A percentile compares a stretch with the other conserved stretches of the same genome.
phyloP scores from a whole-genome alignment of 2,113 vertebrate genomes.

The Columbina picui region DNA sequence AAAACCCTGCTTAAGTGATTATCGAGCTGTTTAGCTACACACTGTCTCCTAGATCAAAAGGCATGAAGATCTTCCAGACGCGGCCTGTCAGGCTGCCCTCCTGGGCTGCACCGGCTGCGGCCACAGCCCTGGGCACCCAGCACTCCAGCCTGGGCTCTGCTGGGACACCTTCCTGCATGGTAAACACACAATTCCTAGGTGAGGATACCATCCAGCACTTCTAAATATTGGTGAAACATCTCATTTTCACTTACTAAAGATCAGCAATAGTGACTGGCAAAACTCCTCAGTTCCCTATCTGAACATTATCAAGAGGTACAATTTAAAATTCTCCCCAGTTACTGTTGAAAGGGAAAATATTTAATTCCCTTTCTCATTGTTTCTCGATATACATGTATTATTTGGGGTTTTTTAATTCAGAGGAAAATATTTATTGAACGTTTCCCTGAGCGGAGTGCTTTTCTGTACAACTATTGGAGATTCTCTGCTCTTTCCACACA shows the following conservation, averaged over 20 bases:
- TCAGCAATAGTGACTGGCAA: neutral
- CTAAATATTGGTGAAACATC: neutral
- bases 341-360: neutral
- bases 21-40: neutral
- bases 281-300: neutral
- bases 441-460: neutral
- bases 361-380: neutral
- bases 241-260: neutral
- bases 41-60: neutral
- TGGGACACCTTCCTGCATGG: fast-evolving
- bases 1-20: neutral
- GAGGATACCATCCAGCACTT: neutral
- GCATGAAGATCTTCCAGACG: neutral
- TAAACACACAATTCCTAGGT: neutral
- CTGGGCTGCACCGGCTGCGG: neutral
- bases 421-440: neutral
- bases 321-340: neutral
- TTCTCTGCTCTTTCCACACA: neutral
- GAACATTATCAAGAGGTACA: neutral
- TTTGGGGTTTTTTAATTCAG: neutral
- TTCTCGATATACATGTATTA: neutral
- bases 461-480: fast-evolving
- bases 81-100: neutral
- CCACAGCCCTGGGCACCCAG: neutral
- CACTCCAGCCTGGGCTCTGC: neutral